Conservation (phyloP, 1,140 invertebrate genomes). For the Brachystomella parvula region DNA sequence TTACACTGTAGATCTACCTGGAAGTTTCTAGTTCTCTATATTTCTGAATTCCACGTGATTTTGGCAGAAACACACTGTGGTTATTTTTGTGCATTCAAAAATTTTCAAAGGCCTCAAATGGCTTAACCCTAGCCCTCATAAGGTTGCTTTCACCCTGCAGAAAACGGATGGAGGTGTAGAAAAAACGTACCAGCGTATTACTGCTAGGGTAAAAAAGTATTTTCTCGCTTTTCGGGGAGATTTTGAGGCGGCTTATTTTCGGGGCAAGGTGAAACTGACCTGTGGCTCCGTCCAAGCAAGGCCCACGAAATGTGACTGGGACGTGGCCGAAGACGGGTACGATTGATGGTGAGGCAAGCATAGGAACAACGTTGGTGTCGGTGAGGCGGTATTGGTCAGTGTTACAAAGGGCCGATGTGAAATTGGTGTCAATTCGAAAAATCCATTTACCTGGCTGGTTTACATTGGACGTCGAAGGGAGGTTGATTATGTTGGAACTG, state of each 20-base stretch:
- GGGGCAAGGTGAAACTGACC: too few relatives aligned
- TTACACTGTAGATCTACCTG: too few relatives aligned
- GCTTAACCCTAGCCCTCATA: not conserved
- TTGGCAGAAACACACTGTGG: too few relatives aligned
- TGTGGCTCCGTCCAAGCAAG: not conserved
- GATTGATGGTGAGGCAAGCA: not conserved
- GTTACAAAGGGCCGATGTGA: not conserved
- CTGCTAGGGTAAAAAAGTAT: too few relatives aligned
- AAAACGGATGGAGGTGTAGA: not conserved
- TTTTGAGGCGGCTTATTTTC: too few relatives aligned
- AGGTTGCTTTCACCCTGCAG: not conserved
- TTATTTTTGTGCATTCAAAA: too few relatives aligned
- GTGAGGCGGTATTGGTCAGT: not conserved
- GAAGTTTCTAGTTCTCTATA: too few relatives aligned
- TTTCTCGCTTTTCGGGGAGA: too few relatives aligned
- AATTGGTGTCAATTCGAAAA: slow-evolving; percentile 16
- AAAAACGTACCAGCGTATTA: too few relatives aligned
- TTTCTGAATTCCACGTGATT: too few relatives aligned
- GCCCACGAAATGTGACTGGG: not conserved
- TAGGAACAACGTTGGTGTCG: not conserved
- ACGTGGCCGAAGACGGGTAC: slow-evolving; percentile 6
- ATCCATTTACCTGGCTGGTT: slow-evolving; percentile 24
- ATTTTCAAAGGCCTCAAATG: too few relatives aligned
- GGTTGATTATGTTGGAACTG: slow-evolving; percentile 7
- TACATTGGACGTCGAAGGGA: slow-evolving; percentile 16